phyloP scores from a whole-genome alignment of 2,888 invertebrate species.

The Podabrus alpinus region DNA sequence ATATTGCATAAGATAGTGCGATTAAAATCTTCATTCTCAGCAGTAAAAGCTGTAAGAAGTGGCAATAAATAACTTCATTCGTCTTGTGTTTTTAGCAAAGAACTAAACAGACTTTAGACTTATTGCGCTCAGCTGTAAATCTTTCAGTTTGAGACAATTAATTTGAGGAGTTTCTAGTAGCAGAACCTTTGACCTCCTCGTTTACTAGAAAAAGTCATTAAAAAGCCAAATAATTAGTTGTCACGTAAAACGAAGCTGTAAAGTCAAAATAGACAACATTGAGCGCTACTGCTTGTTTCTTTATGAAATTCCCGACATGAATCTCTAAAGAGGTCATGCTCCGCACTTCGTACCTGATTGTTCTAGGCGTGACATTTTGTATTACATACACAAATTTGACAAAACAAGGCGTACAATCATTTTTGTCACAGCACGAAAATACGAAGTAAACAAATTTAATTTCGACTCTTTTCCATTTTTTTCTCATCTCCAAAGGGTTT shows the following conservation, averaged over 20 bases:
- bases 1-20: slow-evolving; percentile 24
- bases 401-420: slow-evolving; percentile 17
- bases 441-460: slow-evolving; percentile 16
- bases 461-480: slow-evolving; percentile 18
- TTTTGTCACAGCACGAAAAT: slow-evolving; percentile 25
- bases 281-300: slow-evolving; percentile 7
- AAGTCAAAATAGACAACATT: slow-evolving; percentile 7
- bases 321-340: slow-evolving; percentile 18
- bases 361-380: slow-evolving; percentile 17
- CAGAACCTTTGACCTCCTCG: slow-evolving; percentile 1
- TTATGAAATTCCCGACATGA: slow-evolving; percentile 27
- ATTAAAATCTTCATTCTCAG: slow-evolving; percentile 34
- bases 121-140: slow-evolving; percentile 34
- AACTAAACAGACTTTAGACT: slow-evolving; percentile 33
- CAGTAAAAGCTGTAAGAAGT: slow-evolving; percentile 24
- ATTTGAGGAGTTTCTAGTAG: not conserved
- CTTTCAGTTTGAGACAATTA: slow-evolving; percentile 29
- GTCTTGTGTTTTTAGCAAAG: slow-evolving; percentile 25
- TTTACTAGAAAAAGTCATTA: slow-evolving; percentile 12
- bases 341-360: slow-evolving; percentile 6
- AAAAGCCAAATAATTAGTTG: slow-evolving; percentile 17
- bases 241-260: slow-evolving; percentile 19
- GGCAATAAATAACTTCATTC: slow-evolving; percentile 25
- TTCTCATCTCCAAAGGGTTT: slow-evolving; percentile 18
- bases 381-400: slow-evolving; percentile 16